phyloP scores from a whole-genome alignment of 1,140 invertebrate species.

The Zaprionus gabonicus region DNA sequence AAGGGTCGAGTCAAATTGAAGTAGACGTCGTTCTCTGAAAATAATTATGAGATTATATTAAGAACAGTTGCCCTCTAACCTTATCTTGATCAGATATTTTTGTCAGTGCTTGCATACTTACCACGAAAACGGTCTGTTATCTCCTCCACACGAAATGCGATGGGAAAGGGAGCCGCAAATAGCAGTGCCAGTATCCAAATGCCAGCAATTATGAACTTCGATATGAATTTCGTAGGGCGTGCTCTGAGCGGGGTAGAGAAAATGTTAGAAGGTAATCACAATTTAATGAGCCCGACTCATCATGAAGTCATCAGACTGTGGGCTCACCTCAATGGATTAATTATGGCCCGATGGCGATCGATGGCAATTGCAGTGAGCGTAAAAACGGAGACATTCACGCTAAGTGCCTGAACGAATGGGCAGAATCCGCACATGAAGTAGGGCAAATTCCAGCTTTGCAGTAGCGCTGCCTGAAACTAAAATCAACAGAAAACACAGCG shows the following conservation, averaged over 20 bases:
- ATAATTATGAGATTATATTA: neutral
- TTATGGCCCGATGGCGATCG: constrained; percentile 90
- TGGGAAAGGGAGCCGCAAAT: constrained; percentile 88
- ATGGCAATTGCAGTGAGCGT: constrained; percentile 92
- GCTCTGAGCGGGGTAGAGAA: constrained; percentile 85
- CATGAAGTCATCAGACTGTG: constrained; percentile 10
- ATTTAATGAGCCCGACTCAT: constrained; percentile 24
- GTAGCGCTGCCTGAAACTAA: constrained; percentile 92
- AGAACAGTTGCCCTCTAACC: neutral
- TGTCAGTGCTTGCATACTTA: constrained; percentile 37
- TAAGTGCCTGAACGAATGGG: constrained; percentile 91
- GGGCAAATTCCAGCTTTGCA: constrained; percentile 93
- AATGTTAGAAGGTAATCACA: constrained; percentile 6
- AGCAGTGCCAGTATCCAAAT: constrained; percentile 89
- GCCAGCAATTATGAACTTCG: constrained; percentile 88
- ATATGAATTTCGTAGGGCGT: constrained; percentile 88
- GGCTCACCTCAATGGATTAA: constrained; percentile 88
- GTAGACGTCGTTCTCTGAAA: constrained; percentile 65
- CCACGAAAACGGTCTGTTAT: constrained; percentile 75
- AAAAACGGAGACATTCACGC: constrained; percentile 93
- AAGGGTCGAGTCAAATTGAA: constrained; percentile 85
- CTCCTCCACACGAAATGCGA: constrained; percentile 87
- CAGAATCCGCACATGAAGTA: constrained; percentile 93
- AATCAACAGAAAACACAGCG: neutral
- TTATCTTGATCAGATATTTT: neutral